Evolutionary conservation across 1,140 invertebrate genomes (phyloP).

Genomic region (Diabrotica undecimpunctata): DNA sequence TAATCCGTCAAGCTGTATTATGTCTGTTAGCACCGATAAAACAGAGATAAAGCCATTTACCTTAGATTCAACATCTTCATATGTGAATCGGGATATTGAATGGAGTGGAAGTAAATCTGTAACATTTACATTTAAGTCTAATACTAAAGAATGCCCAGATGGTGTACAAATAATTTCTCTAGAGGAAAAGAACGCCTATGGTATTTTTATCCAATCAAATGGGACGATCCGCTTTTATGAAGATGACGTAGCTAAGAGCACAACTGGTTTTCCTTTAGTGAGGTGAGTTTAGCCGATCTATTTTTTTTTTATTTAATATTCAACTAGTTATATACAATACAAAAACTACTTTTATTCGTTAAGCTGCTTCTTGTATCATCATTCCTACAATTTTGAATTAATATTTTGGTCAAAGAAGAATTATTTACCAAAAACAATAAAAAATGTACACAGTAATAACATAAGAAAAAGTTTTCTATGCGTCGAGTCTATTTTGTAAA

Average conservation of each 20-base stretch:
- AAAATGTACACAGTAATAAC: too few relatives aligned
- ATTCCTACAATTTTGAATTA: too few relatives aligned
- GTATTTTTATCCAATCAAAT: constrained; percentile 18
- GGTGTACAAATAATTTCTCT: background rate
- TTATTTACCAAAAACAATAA: too few relatives aligned
- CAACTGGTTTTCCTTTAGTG: constrained; percentile 46
- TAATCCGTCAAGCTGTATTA: constrained; percentile 49
- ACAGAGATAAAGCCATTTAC: background rate
- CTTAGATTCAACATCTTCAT: constrained; percentile 7
- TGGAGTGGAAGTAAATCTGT: constrained; percentile 14
- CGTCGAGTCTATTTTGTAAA: too few relatives aligned
- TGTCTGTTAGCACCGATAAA: too few relatives aligned
- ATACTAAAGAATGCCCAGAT: background rate
- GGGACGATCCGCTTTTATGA: background rate
- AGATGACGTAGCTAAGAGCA: constrained; percentile 47
- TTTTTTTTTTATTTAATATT: background rate
- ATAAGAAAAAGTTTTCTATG: too few relatives aligned
- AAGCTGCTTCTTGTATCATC: too few relatives aligned
- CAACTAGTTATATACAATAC: too few relatives aligned
- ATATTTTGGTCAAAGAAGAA: too few relatives aligned
- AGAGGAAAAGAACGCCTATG: constrained; percentile 20
- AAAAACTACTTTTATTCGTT: too few relatives aligned
- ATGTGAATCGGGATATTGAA: constrained; percentile 19
- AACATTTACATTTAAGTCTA: constrained; percentile 15
- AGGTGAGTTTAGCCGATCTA: constrained; percentile 40